Conservation (phyloP, 2,888 invertebrate species). For the Epirrhoe tristata region DNA sequence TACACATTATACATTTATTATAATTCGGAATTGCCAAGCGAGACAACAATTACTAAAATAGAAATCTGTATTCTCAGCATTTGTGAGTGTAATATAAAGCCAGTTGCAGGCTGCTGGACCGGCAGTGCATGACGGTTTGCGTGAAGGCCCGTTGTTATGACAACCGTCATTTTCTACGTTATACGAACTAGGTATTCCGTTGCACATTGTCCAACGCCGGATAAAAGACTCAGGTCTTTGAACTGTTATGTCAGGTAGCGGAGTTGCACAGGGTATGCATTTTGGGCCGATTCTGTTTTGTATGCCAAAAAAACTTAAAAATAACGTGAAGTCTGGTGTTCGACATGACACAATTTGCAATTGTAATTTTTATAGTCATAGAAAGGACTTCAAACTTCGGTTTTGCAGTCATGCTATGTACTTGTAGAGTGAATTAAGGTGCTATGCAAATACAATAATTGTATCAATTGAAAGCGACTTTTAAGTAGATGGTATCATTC, state of each 20-base stretch:
- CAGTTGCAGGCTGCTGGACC: constrained; percentile 45
- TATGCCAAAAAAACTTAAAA: neutral
- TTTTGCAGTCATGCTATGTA: neutral
- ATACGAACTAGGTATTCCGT: constrained; percentile 47
- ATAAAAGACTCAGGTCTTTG: constrained; percentile 24
- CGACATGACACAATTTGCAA: neutral
- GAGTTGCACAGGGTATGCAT: constrained; percentile 17
- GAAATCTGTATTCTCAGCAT: constrained; percentile 16
- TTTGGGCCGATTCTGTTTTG: constrained; percentile 26
- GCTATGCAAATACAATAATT: neutral
- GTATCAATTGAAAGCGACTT: neutral
- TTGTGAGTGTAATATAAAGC: constrained; percentile 50
- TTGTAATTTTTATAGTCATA: no score
- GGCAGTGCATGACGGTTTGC: constrained; percentile 66
- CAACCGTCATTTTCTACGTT: constrained; percentile 55
- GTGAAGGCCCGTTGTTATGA: constrained; percentile 62
- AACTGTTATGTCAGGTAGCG: constrained; percentile 12
- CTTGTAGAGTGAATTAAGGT: neutral
- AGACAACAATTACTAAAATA: constrained; percentile 9
- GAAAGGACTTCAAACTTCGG: no score
- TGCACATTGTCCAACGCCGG: constrained; percentile 38
- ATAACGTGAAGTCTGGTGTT: neutral
- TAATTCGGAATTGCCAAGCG: neutral
- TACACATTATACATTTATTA: no score
- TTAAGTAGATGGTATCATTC: neutral